Conservation (phyloP, 2,113 vertebrate genomes). For the Carettochelys insculpta region DNA sequence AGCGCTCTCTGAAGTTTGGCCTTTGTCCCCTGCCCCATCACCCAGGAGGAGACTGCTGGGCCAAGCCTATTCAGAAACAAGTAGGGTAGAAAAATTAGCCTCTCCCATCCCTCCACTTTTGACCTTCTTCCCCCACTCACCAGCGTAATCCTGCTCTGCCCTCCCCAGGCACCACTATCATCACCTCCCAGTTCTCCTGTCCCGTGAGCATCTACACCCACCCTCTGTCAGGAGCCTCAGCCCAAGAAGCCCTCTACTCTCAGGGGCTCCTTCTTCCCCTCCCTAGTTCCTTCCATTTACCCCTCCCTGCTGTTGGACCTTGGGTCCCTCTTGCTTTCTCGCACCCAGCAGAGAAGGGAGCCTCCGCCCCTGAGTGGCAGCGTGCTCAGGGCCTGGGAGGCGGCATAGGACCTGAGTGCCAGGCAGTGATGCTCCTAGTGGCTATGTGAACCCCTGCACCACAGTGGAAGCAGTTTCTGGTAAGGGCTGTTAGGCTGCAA, state of each 20-base stretch:
- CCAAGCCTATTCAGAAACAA: fast-evolving
- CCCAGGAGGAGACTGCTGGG: background rate
- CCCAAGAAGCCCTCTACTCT: background rate
- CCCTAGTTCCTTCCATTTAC: background rate
- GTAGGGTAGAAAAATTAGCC: background rate
- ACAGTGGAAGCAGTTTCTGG: background rate
- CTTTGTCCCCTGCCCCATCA: background rate
- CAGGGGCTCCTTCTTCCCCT: background rate
- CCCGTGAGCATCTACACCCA: background rate
- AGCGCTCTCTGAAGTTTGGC: background rate
- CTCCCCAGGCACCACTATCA: background rate
- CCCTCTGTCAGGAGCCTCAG: background rate
- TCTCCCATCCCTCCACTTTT: background rate
- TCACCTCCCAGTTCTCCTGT: background rate
- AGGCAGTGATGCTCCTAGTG: background rate
- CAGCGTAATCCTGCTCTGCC: fast-evolving
- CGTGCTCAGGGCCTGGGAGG: background rate
- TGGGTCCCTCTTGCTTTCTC: background rate
- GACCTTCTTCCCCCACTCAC: fast-evolving
- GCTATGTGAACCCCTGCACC: background rate
- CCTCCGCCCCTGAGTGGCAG: background rate
- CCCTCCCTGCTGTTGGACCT: background rate
- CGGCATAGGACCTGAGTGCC: no score
- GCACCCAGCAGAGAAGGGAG: background rate
- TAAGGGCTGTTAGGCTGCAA: background rate